Evolutionary conservation across 2,113 vertebrate species (phyloP).

Genomic region (Empidonax alnorum): DNA sequence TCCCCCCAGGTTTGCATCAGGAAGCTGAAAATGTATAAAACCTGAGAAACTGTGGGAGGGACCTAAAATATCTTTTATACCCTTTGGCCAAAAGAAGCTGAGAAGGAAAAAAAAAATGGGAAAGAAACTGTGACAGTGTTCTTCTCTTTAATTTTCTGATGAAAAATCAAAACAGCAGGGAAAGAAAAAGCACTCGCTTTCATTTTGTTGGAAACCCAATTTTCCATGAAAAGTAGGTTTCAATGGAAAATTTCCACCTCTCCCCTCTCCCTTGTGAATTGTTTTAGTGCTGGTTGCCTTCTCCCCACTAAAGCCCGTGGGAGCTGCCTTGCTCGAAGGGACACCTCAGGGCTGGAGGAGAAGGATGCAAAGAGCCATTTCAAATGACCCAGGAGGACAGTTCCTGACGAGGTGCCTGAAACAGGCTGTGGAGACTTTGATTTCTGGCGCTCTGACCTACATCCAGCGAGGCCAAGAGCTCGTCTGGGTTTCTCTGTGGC

Average conservation of each 20-base stretch:
- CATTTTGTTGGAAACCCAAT: conserved; percentile 38
- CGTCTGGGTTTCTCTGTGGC: fast-evolving
- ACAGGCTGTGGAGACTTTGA: not conserved
- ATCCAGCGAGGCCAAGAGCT: not conserved
- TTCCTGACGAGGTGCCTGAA: not conserved
- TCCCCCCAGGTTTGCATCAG: not conserved
- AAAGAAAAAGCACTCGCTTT: not conserved
- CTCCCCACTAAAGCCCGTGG: not conserved
- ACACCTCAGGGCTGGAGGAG: not conserved
- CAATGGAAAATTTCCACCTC: conserved; percentile 29
- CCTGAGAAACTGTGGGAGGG: not conserved
- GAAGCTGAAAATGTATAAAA: not conserved
- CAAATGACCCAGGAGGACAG: not conserved
- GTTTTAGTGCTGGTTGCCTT: not conserved
- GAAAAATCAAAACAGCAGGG: conserved; percentile 14
- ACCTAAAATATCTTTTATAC: not conserved
- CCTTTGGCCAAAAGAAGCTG: not conserved
- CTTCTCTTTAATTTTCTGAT: conserved; percentile 31
- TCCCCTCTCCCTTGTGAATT: not conserved
- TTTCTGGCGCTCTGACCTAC: not conserved
- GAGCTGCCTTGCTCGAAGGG: not conserved
- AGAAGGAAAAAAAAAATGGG: not conserved
- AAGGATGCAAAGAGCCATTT: not conserved
- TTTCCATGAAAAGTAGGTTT: conserved; percentile 53
- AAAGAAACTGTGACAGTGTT: conserved; percentile 21